These are phyloP conservation scores for Rhodeus uyekii DNA, from an alignment of 2,797 vertebrate species.

Conservation along the genomic window DNA sequence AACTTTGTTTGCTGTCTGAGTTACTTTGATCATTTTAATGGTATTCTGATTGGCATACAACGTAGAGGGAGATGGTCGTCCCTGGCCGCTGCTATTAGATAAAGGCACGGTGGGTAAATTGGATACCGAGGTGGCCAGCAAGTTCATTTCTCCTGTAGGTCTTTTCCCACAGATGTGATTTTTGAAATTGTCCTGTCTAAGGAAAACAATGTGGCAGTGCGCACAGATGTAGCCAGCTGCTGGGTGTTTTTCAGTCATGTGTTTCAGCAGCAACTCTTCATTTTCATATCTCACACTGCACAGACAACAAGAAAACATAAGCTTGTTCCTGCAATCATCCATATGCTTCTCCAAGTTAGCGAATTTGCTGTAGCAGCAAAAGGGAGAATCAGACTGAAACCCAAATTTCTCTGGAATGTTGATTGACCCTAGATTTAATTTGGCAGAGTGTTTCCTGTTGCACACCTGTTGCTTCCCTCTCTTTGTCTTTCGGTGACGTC, in stretches of 20 bases:
- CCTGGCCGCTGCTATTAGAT: neutral
- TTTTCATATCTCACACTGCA: neutral
- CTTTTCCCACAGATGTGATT: constrained; percentile 45
- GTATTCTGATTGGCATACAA: neutral
- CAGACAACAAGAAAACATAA: neutral
- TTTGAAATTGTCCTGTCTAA: constrained; percentile 34
- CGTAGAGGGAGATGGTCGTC: neutral
- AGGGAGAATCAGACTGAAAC: neutral
- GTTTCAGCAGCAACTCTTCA: constrained; percentile 14
- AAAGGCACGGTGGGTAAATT: neutral
- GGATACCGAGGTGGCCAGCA: neutral
- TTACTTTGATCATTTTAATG: neutral
- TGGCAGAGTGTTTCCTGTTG: neutral
- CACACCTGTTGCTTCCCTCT: neutral
- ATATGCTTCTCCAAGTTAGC: neutral
- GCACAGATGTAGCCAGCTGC: constrained; percentile 46
- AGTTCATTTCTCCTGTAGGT: neutral
- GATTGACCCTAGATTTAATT: neutral
- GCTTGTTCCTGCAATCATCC: constrained; percentile 5
- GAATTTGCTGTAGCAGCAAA: constrained; percentile 28
- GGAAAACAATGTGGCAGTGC: constrained; percentile 48
- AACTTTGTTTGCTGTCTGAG: neutral
- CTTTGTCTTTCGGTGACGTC: neutral
- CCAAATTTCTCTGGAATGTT: neutral
- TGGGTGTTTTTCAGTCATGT: constrained; percentile 32